phyloP scores from a whole-genome alignment of 2,797 vertebrate species.

The Enteromius trimaculatus region DNA sequence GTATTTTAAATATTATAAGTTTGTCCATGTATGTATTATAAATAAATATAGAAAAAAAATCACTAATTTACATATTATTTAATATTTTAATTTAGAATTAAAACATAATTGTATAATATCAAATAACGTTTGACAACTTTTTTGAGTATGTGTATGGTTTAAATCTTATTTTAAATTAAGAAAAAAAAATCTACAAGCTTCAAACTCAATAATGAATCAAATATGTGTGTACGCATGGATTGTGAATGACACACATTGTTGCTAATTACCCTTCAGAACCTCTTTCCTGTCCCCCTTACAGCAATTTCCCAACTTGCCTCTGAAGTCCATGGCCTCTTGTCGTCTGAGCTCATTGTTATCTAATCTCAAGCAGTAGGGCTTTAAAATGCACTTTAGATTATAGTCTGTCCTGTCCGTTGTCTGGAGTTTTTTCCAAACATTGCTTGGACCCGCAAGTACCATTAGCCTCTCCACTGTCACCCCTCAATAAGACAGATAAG shows the following conservation, averaged over 20 bases:
- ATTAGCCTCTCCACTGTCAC: constrained; percentile 25
- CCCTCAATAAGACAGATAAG: constrained; percentile 34
- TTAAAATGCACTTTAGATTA: constrained; percentile 42
- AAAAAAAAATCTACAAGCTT: background rate
- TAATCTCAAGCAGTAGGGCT: constrained; percentile 42
- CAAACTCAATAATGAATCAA: background rate
- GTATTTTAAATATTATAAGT: background rate
- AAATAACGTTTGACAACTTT: background rate
- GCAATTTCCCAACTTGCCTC: constrained; percentile 56
- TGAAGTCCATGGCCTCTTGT: constrained; percentile 37
- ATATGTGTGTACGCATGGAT: background rate
- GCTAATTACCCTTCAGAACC: constrained; percentile 26
- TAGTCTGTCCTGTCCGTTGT: constrained; percentile 26
- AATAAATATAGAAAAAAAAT: background rate
- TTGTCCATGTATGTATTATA: background rate
- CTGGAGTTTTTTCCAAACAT: constrained; percentile 18
- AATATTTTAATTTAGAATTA: background rate
- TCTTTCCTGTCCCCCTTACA: constrained; percentile 42
- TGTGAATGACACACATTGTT: background rate
- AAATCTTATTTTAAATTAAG: background rate
- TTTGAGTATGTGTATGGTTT: background rate
- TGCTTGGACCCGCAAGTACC: constrained; percentile 1
- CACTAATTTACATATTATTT: background rate
- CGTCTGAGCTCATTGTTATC: constrained; percentile 44
- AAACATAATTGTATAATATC: background rate